Percentiles rank a stretch among this genome's conserved stretches.
These are phyloP conservation scores for Eucidaris tribuloides DNA, from an alignment of 35 echinoderm and acorn worm genomes.

Conservation along the genomic window DNA sequence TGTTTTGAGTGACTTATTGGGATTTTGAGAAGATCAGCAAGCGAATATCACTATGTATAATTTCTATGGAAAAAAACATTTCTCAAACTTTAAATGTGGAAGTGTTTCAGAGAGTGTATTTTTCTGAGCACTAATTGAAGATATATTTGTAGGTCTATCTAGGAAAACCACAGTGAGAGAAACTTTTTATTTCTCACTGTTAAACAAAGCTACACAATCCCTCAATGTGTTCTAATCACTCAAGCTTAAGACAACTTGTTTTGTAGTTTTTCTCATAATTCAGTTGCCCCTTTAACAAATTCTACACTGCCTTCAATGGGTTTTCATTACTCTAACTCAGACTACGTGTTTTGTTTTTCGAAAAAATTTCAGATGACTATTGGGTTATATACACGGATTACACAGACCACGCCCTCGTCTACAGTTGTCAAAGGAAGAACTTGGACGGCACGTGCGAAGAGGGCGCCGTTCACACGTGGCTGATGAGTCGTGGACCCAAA, in stretches of 20 bases:
- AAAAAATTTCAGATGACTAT: conserved; percentile 25
- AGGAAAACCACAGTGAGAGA: neutral
- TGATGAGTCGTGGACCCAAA: conserved; percentile 15
- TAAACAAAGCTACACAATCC: neutral
- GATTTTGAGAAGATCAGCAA: too few species aligned
- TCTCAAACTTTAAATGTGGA: too few species aligned
- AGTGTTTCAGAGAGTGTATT: too few species aligned
- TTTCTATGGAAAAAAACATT: too few species aligned
- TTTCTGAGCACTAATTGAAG: too few species aligned
- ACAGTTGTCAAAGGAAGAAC: conserved; percentile 33
- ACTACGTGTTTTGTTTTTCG: neutral
- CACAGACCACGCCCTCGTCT: conserved; percentile 35
- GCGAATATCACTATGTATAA: too few species aligned
- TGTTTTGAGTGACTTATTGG: too few species aligned
- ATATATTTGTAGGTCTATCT: too few species aligned
- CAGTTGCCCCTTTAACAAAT: neutral
- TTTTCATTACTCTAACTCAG: neutral
- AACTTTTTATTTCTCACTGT: neutral
- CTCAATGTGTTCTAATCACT: neutral
- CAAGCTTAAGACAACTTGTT: neutral
- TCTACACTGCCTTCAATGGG: neutral
- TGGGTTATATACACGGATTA: conserved; percentile 64
- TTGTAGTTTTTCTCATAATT: neutral
- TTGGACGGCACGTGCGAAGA: conserved; percentile 48
- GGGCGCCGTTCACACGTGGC: neutral